A percentile compares a stretch with the other conserved stretches of the same genome.
Conservation (phyloP, 2,888 invertebrate species). For the Aleiodes leptofemur region DNA sequence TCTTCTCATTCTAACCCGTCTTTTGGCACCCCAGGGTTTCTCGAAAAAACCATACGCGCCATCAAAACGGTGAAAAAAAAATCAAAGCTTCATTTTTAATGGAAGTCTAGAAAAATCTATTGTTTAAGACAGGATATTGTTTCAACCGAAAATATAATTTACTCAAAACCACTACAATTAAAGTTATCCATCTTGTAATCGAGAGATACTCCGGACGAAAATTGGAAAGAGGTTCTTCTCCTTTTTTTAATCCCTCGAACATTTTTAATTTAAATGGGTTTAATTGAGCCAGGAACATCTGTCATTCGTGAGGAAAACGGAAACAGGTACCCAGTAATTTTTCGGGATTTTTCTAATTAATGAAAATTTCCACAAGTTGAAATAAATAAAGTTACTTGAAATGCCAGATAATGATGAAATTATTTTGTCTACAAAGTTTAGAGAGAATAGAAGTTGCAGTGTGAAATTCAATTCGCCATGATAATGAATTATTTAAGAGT, state of each 20-base stretch:
- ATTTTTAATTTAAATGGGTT: no score
- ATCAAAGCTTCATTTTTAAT: no score
- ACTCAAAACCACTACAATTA: conserved; percentile 57
- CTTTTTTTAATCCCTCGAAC: background rate
- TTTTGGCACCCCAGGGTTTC: conserved; percentile 14
- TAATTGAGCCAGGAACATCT: conserved; percentile 1
- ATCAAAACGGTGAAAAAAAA: conserved; percentile 18
- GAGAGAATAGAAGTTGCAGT: background rate
- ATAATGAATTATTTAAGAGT: background rate
- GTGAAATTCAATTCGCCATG: background rate
- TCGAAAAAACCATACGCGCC: background rate
- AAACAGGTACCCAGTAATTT: conserved; percentile 24
- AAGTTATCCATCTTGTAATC: conserved; percentile 56
- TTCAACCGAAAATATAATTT: conserved; percentile 55
- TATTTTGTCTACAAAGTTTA: conserved; percentile 15
- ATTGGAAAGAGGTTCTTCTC: conserved; percentile 31
- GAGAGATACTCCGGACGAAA: conserved; percentile 42
- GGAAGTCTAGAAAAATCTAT: conserved; percentile 6
- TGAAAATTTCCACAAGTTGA: background rate
- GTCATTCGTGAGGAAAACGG: conserved; percentile 15
- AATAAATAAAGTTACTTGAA: background rate
- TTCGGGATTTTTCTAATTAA: background rate
- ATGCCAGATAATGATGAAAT: conserved; percentile 6
- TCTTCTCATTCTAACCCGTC: background rate
- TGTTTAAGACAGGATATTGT: conserved; percentile 61